Evolutionary conservation across 2,113 vertebrate genomes (phyloP), one percentile per base, ranked within the genome.

Genomic region (Parus major): DNA sequence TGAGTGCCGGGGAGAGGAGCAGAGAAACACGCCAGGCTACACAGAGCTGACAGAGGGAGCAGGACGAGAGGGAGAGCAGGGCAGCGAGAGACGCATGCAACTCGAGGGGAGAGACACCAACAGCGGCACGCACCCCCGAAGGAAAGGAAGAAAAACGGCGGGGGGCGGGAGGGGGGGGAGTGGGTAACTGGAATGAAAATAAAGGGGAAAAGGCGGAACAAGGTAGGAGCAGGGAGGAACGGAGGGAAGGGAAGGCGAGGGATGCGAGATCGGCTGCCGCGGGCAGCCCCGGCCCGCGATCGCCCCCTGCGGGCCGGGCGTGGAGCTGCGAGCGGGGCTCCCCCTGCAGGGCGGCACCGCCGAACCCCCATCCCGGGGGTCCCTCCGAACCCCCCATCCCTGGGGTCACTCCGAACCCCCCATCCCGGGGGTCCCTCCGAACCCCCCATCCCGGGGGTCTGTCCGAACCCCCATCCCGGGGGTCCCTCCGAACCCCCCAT

Each of bases 161-260:
- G 12, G 5, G 16, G 9, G 36, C 9, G 21, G 8, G n/a, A n/a
- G 12, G 4, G 3, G 1, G 3, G 11, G 2, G 10, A 1, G 4
- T 12, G 15, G 1, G 22, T 11, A 28, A 49, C 4, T 15, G 42
- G 16, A 29, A 50, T 29, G 7, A 17, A 49, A 44, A 39, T 18
- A 41, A 41, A 11, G 15, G 15, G 14, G 7, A 5, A 41, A 12
- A 5, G 24, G 33, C 2, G 42, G 13, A 27, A 25, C 49, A n/a
- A 24, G 49, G 53, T 31, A 21, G 47, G 57, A 36, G 18, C 21
- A 11, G 22, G 22, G 12, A 11, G 35, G 7, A 20, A 39, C 12
- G 35, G 46, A 31, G 19, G 9, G 25, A 17, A n/a, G 56, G 21
- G 29, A 4, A 17, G 39, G 77, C 3, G 21, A 16, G 7, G 63